Conservation (phyloP, 1,140 invertebrate genomes). For the Epicauta chinensis region DNA sequence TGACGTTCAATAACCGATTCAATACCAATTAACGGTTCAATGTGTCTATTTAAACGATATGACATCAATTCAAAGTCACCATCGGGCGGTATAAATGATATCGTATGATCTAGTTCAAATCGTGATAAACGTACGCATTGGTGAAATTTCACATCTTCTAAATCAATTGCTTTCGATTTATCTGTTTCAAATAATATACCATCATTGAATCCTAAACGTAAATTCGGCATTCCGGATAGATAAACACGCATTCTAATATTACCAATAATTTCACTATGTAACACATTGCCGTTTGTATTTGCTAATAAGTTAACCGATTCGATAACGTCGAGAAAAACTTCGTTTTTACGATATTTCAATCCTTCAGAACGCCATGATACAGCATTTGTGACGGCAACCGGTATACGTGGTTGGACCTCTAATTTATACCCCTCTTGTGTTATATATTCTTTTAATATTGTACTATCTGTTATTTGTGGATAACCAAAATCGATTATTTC, state of each 20-base stretch:
- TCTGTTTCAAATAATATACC: slow-evolving; percentile 98
- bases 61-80: slow-evolving; percentile 99
- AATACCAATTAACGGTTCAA: slow-evolving; percentile 99
- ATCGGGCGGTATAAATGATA: slow-evolving; percentile 98
- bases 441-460: slow-evolving; percentile 98
- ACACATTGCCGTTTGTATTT: slow-evolving; percentile 96
- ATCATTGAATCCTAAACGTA: slow-evolving; percentile 96
- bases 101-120: slow-evolving; percentile 98
- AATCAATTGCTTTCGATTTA: slow-evolving; percentile 97
- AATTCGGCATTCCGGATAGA: slow-evolving; percentile 97
- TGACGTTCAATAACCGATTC: slow-evolving; percentile 99
- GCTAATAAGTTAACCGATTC: slow-evolving; percentile 97
- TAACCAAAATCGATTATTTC: slow-evolving; percentile 99
- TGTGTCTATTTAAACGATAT: slow-evolving; percentile 94
- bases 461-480: slow-evolving; percentile 98
- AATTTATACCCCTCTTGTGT: slow-evolving; percentile 98
- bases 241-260: slow-evolving; percentile 99
- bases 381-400: slow-evolving; percentile 99
- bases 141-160: slow-evolving; percentile 99
- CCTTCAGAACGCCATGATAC: slow-evolving; percentile 99
- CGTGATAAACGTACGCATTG: slow-evolving; percentile 96
- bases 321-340: slow-evolving; percentile 99
- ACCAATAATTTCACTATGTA: slow-evolving; percentile 97
- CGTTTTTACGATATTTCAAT: slow-evolving; percentile 99
- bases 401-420: slow-evolving; percentile 92